Evolutionary conservation across 2,888 invertebrate genomes (phyloP).

Genomic region (Mimumesa dahlbomi): DNA sequence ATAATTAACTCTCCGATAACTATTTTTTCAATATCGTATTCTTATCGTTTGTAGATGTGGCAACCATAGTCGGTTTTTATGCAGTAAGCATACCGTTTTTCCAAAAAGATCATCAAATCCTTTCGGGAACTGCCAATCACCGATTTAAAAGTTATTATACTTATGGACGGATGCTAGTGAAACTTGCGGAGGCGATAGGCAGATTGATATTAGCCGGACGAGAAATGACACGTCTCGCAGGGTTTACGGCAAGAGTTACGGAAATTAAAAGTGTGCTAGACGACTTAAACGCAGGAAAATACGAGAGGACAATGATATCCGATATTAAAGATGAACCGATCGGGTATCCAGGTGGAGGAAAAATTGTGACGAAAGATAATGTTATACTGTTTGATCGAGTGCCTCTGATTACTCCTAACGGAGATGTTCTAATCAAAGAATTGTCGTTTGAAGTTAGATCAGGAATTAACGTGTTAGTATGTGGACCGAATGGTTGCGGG

Average conservation of each 20-base stretch:
- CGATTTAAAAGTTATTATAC: constrained; percentile 94
- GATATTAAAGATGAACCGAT: constrained; percentile 82
- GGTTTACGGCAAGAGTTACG: constrained; percentile 96
- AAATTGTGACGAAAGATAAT: constrained; percentile 91
- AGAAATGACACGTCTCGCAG: constrained; percentile 96
- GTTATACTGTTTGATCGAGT: constrained; percentile 95
- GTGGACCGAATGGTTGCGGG: constrained; percentile 99
- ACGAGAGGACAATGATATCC: constrained; percentile 86
- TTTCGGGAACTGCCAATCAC: constrained; percentile 84
- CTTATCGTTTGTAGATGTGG: constrained; percentile 86
- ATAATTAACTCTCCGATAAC: background rate
- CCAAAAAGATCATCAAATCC: constrained; percentile 86
- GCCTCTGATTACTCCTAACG: constrained; percentile 98
- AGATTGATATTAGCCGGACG: constrained; percentile 96
- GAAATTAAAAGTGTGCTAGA: constrained; percentile 92
- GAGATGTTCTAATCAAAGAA: constrained; percentile 95
- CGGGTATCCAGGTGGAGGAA: constrained; percentile 87
- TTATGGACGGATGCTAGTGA: constrained; percentile 97
- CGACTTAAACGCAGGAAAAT: constrained; percentile 91
- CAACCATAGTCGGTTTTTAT: constrained; percentile 97
- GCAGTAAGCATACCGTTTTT: constrained; percentile 98
- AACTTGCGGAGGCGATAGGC: constrained; percentile 98
- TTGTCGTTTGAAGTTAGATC: constrained; percentile 95
- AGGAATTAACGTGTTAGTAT: constrained; percentile 98
- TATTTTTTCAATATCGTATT: background rate